Conservation (phyloP, 2,888 invertebrate species). For the Polietes domitor region DNA sequence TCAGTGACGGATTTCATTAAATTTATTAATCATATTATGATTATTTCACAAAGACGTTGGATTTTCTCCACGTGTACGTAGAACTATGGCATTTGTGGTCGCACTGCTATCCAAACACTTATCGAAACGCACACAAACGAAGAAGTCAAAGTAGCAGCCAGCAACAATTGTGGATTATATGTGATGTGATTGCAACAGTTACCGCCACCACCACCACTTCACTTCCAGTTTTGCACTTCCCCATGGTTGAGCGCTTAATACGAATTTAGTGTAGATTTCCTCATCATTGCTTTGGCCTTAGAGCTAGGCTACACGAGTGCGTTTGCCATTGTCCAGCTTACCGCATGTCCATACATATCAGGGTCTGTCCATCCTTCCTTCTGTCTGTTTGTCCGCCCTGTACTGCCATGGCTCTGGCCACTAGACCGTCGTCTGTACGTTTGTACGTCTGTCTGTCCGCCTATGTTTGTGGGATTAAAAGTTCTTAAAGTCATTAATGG, state of each 20-base stretch:
- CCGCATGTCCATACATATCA: neutral
- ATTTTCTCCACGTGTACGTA: no score
- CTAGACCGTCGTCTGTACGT: neutral
- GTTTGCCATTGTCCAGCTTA: neutral
- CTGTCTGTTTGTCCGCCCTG: neutral
- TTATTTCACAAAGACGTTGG: no score
- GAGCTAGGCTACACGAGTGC: neutral
- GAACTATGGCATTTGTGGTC: neutral
- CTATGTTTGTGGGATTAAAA: slow-evolving; percentile 61
- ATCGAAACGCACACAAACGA: neutral
- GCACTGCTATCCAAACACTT: neutral
- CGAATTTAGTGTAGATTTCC: slow-evolving; percentile 57
- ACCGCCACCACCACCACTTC: slow-evolving; percentile 19
- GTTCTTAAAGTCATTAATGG: slow-evolving; percentile 67
- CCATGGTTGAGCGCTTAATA: neutral
- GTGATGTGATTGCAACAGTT: slow-evolving; percentile 33
- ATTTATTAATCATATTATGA: no score
- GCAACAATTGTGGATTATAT: slow-evolving; percentile 30
- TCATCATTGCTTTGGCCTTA: slow-evolving; percentile 49
- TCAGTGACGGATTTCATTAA: no score
- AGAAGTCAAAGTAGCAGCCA: neutral
- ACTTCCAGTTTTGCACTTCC: slow-evolving; percentile 25
- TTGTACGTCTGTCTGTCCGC: neutral
- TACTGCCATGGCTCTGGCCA: neutral
- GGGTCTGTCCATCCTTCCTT: no score